Evolutionary conservation across 1,140 invertebrate species (phyloP), one percentile per base, ranked within the genome.

Genomic region (Dryas iulia): DNA sequence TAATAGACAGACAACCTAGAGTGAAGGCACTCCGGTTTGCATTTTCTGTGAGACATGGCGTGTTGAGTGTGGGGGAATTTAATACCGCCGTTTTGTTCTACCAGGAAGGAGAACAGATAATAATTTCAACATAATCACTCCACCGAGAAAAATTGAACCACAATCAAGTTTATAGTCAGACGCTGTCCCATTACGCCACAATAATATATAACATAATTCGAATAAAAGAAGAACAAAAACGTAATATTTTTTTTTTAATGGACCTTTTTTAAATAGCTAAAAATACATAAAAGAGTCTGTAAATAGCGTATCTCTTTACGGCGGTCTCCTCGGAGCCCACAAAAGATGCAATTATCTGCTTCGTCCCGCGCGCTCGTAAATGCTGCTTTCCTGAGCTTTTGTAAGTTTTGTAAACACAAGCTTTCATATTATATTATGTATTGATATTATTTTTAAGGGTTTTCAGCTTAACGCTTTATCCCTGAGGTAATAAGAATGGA

Each of bases 281-380:
- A 39, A 39, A 39, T 14, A 39, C 35, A 39, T 39, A 39, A 39
- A 39, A n/a, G 14, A 39, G 35, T 39, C 12, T 18, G 35, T 39
- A 39, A 39, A 39, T 39, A 39, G 35, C 12, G n/a, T 7, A 39
- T 12, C 35, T 39, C 14, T 39, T 39, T 39, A 39, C n/a, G 35
- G 35, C 35, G 35, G 35, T 39, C 35, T 39, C 33, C 14, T 39
- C n/a, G 33, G n/a, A 39, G 33, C 12, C 33, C 35, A 39, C 35
- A 39, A 39, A 39, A 39, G 35, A 39, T 39, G 35, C 35, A 39
- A 39, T 39, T 39, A 39, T 39, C 35, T 39, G 35, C 14, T 39
- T n/a, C 14, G 14, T 39, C 35, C 35, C 35, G 35, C 14, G 14
- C 35, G 35, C 14, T 39, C 35, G 14, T 39, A 39, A 39, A 39